Evolutionary conservation across 2,113 vertebrate species (phyloP).

Genomic region (Podarcis cretensis): DNA sequence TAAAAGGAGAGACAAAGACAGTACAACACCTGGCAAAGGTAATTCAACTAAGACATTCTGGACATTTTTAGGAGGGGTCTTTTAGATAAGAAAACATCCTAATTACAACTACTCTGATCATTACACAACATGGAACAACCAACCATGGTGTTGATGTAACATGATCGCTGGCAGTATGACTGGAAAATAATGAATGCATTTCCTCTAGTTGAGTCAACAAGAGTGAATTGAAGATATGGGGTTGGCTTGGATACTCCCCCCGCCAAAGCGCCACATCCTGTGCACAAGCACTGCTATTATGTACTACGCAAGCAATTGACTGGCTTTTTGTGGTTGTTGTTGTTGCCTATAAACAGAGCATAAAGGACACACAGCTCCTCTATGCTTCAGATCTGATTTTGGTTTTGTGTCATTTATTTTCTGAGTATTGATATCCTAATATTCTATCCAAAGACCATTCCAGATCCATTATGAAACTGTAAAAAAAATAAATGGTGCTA

Average conservation of each 20-base stretch:
- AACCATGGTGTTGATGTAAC: not conserved
- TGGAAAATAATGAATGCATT: not conserved
- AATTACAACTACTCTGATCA: not conserved
- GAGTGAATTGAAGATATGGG: not conserved
- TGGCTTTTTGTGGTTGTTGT: not conserved
- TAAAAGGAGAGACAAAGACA: not conserved
- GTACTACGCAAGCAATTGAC: not conserved
- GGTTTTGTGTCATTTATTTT: not conserved
- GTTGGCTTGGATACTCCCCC: not conserved
- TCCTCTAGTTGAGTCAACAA: not conserved
- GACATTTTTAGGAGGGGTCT: not conserved
- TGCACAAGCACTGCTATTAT: not conserved
- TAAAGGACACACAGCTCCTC: not conserved
- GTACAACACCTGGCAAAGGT: not conserved
- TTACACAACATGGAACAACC: not conserved
- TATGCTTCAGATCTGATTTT: not conserved
- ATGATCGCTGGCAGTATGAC: not conserved
- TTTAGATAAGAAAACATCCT: not conserved
- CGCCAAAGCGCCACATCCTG: not conserved
- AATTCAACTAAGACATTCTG: not conserved
- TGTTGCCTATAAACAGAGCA: not conserved
- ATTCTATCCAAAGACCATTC: not conserved
- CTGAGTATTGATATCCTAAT: not conserved
- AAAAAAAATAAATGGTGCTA: not conserved
- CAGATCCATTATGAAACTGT: not conserved